Base-by-base conservation (phyloP, 2,797 vertebrate species). In the Petrocephalus schoutedeni region DNA sequence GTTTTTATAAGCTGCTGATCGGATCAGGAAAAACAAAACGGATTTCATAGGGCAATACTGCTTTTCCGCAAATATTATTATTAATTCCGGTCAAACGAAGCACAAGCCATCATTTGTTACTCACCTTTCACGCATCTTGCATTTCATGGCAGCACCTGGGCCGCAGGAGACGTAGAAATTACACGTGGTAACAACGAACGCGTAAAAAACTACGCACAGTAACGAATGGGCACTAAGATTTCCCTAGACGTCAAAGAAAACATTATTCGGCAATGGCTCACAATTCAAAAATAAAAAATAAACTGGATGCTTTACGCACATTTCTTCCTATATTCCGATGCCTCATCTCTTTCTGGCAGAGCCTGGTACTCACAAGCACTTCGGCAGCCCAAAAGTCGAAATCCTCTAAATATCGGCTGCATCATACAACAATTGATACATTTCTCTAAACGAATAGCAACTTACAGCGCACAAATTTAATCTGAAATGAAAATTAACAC, bases 351-450 rank as follows among this genome's bases (percentile, higher is more conserved):
- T 12, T 28, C 64, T 32, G 28, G 5, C 12, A 7, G 71, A 23
- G 59, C 8, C 59, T 8, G 7, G 14, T 23, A 19, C 58, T 59
- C 5, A 67, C 61, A 14, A 74, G 7, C 71, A 45, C 32, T 14
- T n/a, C 36, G 10, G 16, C 36, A 45, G 36, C 19, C 36, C 71
- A n/a, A 87, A 36, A 59, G 4, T 16, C 28, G 45, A 88, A 84
- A 88, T 88, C 77, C 49, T 10, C 41, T 53, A 36, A 85, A 84
- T 28, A 88, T 88, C 57, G 10, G 14, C 14, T 12, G 58, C 87
- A 88, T 88, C 87, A 12, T 64, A 16, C 57, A 1, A 8, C 3
- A 21, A n/a, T 10, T 3, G 9, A 8, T 23, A 64, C 23, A 53
- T 23, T 51, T 5, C 45, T 54, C 2, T 10, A 7, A 1, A 16